Evolutionary conservation across 2,888 invertebrate genomes (phyloP).

Genomic region (Catotricha subobsoleta): DNA sequence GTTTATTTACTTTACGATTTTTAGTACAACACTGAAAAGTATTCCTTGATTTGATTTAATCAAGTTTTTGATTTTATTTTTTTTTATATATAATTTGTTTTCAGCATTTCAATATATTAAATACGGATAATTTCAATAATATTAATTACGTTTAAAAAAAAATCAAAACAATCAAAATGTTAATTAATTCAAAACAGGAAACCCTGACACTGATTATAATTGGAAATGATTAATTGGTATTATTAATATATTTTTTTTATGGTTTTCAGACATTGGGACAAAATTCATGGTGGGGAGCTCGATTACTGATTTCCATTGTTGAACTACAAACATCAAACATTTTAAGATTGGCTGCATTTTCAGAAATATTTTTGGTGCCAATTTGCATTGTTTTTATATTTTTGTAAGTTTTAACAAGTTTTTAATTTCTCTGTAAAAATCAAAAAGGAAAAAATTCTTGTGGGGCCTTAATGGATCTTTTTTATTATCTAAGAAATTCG

Average conservation of each 20-base stretch:
- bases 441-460: too few relatives aligned
- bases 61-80: neutral
- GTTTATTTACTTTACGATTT: conserved; percentile 30
- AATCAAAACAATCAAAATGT: neutral
- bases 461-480: too few relatives aligned
- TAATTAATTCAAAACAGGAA: neutral
- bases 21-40: neutral
- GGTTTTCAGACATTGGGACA: conserved; percentile 66
- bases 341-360: conserved; percentile 74
- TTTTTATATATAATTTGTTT: neutral
- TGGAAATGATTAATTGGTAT: neutral
- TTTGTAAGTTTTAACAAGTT: conserved; percentile 45
- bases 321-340: conserved; percentile 84
- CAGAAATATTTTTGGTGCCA: conserved; percentile 86
- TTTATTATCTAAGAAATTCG: too few relatives aligned
- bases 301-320: conserved; percentile 69
- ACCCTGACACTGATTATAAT: neutral
- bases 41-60: conserved; percentile 6
- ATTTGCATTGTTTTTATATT: conserved; percentile 62
- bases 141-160: neutral
- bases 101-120: too few relatives aligned
- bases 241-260: conserved; percentile 7
- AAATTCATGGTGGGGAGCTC: conserved; percentile 75
- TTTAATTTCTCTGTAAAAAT: neutral
- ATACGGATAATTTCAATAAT: too few relatives aligned